A percentile compares a stretch with the other conserved stretches of the same genome.
Evolutionary conservation across 1,140 invertebrate species (phyloP).

Genomic region (Lepidurus arcticus): DNA sequence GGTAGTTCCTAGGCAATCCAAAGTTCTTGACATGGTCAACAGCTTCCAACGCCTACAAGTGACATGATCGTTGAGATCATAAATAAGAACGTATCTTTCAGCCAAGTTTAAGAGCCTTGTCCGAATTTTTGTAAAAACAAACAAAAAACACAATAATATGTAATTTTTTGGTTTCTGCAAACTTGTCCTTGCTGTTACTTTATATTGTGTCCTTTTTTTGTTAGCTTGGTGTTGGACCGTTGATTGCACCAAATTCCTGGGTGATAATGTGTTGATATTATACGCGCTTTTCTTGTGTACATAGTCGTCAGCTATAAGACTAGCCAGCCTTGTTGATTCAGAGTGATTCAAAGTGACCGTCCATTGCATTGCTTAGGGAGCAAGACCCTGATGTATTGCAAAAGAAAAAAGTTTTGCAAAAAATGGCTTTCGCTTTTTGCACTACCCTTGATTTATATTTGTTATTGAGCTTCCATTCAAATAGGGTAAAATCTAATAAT

Average conservation of each 20-base stretch:
- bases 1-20: slow-evolving; percentile 32
- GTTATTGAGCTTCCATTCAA: neutral
- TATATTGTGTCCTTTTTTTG: neutral
- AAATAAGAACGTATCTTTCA: neutral
- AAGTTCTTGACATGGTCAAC: slow-evolving; percentile 36
- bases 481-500: neutral
- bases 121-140: neutral
- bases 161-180: neutral
- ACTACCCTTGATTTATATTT: neutral
- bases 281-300: neutral
- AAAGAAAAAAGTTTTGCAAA: neutral
- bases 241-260: slow-evolving; percentile 2
- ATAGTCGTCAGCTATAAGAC: neutral
- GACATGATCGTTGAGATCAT: slow-evolving; percentile 14
- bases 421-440: neutral
- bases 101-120: too few relatives aligned
- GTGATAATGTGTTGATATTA: slow-evolving; percentile 16
- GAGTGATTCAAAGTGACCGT: slow-evolving; percentile 13
- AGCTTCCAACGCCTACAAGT: slow-evolving; percentile 35
- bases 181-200: neutral
- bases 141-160: neutral
- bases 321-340: slow-evolving; percentile 17
- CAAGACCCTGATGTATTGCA: neutral
- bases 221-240: neutral
- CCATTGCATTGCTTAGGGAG: neutral